A percentile compares a stretch with the other conserved stretches of the same genome.
These are phyloP conservation scores for Caenorhabditis plicata DNA, from an alignment of 2,888 invertebrate species.

Conservation along the genomic window DNA sequence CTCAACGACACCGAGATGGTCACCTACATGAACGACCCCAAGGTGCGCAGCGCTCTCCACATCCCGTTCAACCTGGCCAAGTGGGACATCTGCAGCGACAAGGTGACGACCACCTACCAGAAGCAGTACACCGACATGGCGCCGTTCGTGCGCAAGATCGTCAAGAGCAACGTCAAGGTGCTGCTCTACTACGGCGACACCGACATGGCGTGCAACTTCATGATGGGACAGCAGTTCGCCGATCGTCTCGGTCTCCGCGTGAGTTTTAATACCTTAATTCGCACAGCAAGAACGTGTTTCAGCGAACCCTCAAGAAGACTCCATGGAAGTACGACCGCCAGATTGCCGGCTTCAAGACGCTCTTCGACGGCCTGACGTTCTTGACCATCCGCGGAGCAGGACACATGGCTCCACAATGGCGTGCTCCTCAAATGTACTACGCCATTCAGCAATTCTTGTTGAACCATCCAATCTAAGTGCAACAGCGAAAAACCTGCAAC, in stretches of 20 bases:
- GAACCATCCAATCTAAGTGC: slow-evolving; percentile 61
- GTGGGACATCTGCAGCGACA: slow-evolving; percentile 63
- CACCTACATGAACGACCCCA: slow-evolving; percentile 57
- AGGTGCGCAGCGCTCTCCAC: slow-evolving; percentile 55
- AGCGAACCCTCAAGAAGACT: slow-evolving; percentile 57
- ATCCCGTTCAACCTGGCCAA: slow-evolving; percentile 54
- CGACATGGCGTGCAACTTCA: slow-evolving; percentile 60
- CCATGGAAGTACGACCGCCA: slow-evolving; percentile 66
- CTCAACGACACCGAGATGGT: slow-evolving; percentile 62
- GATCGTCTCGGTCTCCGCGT: slow-evolving; percentile 50
- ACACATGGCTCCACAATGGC: slow-evolving; percentile 65
- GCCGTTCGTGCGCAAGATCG: slow-evolving; percentile 61
- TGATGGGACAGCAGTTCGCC: slow-evolving; percentile 64
- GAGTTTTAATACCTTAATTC: slow-evolving; percentile 3
- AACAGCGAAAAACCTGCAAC: neutral
- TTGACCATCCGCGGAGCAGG: slow-evolving; percentile 48
- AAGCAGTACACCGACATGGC: slow-evolving; percentile 61
- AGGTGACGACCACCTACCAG: slow-evolving; percentile 58
- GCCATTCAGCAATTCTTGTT: slow-evolving; percentile 62
- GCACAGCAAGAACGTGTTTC: slow-evolving; percentile 13
- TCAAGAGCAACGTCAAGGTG: slow-evolving; percentile 57
- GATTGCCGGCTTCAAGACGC: slow-evolving; percentile 66
- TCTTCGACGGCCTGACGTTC: slow-evolving; percentile 62
- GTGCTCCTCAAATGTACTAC: slow-evolving; percentile 62
- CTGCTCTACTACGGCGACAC: slow-evolving; percentile 64